Evolutionary conservation across 2,888 invertebrate species (phyloP), one percentile per base, ranked within the genome.

Genomic region (Stramonita haemastoma): DNA sequence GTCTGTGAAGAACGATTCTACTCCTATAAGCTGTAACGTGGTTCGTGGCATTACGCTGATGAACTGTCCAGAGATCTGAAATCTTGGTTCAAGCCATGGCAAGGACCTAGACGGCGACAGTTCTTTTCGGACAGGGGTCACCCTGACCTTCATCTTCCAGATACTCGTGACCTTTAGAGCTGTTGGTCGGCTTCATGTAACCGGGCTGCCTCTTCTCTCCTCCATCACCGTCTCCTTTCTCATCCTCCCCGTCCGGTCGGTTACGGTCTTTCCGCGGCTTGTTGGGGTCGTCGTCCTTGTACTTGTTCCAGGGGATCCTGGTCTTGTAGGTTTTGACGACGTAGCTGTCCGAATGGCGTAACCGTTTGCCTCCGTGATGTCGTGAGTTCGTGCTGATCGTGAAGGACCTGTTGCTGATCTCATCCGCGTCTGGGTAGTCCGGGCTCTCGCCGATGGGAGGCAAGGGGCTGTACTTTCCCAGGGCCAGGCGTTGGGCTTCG

Each of bases 401-500:
- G 60, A 2, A n/a, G 26, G 70, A 36, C 34, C 34, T 70, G 19
- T 70, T 22, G 70, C 70, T 86, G 86, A 36, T 26, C 2, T 32
- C 36, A 83, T 46, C 81, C 4, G 26, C 66, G 32, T 29, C 79
- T 22, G 29, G 26, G 57, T 84, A 81, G 29, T 87, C 83, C 4
- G n/a, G 29, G 15, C 32, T 34, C 81, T 90, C 89, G 4, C 32
- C 17, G 56, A 90, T 90, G 2, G 89, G 87, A 34, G 90, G 90
- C 34, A 90, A 81, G 70, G 73, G 73, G 22, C 46, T 73, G 66
- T 60, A 86, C n/a, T 88, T 91, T 15, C 91, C 91, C 56, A 91
- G 46, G 6, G 91, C 91, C 57, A 91, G 46, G 29, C 91, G 89
- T 70, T 90, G 90, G n/a, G 90, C 91, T 34, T 91, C 91, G 26